Evolutionary conservation across 2,113 vertebrate genomes (phyloP), one percentile per base, ranked within the genome.

Genomic region (Mesocricetus auratus): DNA sequence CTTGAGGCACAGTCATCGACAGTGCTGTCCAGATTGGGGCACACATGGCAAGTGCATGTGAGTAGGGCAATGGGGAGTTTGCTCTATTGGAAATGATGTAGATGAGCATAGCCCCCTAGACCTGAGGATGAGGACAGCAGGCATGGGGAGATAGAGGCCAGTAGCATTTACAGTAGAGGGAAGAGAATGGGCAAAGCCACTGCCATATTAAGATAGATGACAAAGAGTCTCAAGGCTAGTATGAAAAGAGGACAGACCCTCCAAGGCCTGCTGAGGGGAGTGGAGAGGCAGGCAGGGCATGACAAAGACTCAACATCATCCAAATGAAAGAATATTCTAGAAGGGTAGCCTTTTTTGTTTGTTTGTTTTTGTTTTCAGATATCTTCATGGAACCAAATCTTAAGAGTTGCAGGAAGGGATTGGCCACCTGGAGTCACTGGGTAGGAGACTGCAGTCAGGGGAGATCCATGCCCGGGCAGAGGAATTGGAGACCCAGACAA

Each of bases 61-160:
- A 36, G 11, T 2, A 45, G 19, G 50, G 22, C 8, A n/a, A 6
- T 11, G 1, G 75, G 0, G 1, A 36, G 0, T 29, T 53, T 15
- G 1, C 19, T 77, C 17, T 22, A 2, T 39, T 24, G 69, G 24
- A 21, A 16, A 26, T 16, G 15, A 19, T 3, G 0, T 12, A 0
- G 4, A 4, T 19, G n/a, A 24, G 26, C 19, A 66, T 39, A 29
- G 7, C 10, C 74, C 15, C 24, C n/a, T 60, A 42, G n/a, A 16
- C 16, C 5, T 3, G 1, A 53, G 62, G 66, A 33, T 0, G 5
- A 22, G 24, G 53, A 39, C 45, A 82, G 90, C 60, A 12, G 47
- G 62, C 0, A 3, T 33, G 36, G 36, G 53, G 50, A 95, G 60
- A 66, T 1, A 45, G 10, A 11, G 42, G 22, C 13, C 26, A 82